Conservation (phyloP, 2,888 invertebrate species). For the Blera fallax region DNA sequence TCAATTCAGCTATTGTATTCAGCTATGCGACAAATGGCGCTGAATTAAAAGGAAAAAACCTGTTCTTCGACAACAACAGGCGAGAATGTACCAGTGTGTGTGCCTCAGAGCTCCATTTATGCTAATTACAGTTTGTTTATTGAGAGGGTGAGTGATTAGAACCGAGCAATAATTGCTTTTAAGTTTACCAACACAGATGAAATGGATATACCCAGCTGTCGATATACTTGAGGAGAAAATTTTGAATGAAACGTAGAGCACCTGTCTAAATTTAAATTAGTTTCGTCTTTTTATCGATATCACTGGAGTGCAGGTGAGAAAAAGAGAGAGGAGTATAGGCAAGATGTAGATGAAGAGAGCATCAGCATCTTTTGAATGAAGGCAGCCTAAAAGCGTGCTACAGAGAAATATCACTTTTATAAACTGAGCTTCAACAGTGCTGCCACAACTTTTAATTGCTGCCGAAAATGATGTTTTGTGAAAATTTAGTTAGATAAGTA, state of each 20-base stretch:
- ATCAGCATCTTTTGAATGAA: too few relatives aligned
- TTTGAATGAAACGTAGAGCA: background rate
- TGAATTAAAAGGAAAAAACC: slow-evolving; percentile 25
- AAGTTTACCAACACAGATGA: background rate
- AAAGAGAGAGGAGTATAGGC: background rate
- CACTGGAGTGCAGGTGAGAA: background rate
- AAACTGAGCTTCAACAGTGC: background rate
- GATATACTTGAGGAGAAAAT: too few relatives aligned
- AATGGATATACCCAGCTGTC: background rate
- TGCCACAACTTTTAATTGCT: background rate
- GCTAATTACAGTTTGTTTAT: background rate
- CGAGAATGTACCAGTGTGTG: background rate
- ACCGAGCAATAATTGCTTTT: background rate
- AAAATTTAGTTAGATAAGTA: too few relatives aligned
- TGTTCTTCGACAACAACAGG: background rate
- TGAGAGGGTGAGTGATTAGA: background rate
- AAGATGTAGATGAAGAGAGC: too few relatives aligned
- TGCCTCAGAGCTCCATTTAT: background rate
- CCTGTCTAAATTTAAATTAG: background rate
- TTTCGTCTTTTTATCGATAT: background rate
- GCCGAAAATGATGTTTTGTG: too few relatives aligned
- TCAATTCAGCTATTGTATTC: slow-evolving; percentile 9
- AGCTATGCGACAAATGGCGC: background rate
- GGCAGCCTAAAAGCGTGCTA: background rate
- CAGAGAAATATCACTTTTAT: background rate